These are phyloP conservation scores for Heliconius cydno DNA, from an alignment of 2,888 invertebrate genomes.

Conservation along the genomic window DNA sequence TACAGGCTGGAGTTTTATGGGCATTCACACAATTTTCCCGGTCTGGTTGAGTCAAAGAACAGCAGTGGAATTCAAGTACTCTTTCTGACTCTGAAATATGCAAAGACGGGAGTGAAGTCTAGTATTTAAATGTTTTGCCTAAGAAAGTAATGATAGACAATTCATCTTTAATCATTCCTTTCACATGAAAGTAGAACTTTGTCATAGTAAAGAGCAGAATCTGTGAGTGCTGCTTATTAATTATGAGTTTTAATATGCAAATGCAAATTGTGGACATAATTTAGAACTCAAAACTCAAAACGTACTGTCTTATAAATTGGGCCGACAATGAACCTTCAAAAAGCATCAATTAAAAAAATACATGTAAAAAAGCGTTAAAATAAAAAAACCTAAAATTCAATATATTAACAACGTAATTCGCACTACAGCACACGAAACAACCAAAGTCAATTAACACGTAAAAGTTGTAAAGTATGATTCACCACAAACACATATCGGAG, in stretches of 20 bases:
- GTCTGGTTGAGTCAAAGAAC: neutral
- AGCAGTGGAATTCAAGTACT: neutral
- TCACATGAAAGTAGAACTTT: too few relatives aligned
- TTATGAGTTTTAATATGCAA: too few relatives aligned
- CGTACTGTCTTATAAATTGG: neutral
- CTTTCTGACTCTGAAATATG: neutral
- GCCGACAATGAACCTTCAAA: neutral
- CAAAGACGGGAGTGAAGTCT: neutral
- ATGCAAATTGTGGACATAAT: too few relatives aligned
- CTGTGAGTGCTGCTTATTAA: too few relatives aligned
- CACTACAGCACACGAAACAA: slow-evolving; percentile 48
- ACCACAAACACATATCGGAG: slow-evolving; percentile 72
- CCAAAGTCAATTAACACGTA: slow-evolving; percentile 69
- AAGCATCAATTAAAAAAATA: too few relatives aligned
- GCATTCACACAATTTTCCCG: neutral
- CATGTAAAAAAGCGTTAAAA: too few relatives aligned
- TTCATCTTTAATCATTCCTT: too few relatives aligned
- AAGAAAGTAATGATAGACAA: too few relatives aligned
- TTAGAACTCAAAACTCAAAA: neutral
- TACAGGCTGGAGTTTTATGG: neutral
- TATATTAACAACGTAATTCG: slow-evolving; percentile 3
- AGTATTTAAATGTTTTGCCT: too few relatives aligned
- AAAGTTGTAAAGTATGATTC: slow-evolving; percentile 67
- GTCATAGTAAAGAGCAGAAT: too few relatives aligned
- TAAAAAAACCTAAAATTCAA: neutral